Percentiles rank a stretch among this genome's conserved stretches.
Conservation (phyloP, 2,797 vertebrate genomes). For the Anguilla pacifica region DNA sequence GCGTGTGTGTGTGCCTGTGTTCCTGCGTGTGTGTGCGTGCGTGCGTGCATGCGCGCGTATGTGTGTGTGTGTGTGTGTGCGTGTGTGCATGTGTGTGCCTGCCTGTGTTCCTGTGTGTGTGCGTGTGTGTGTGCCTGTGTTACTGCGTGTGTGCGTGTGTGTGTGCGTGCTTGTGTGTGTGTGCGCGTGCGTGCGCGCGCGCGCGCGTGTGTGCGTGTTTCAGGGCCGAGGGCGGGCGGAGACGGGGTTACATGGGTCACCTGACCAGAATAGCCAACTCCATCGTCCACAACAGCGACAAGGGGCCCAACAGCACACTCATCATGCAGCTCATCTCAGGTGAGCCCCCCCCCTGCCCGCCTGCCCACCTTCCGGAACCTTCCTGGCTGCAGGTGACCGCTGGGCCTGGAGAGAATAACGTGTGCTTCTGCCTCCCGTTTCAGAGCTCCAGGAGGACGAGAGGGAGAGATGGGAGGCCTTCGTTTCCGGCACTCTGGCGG, state of each 20-base stretch:
- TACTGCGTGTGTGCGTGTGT: too few species aligned
- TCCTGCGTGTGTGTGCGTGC: too few species aligned
- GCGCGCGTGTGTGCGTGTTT: neutral
- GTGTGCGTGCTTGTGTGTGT: too few species aligned
- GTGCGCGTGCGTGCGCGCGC: too few species aligned
- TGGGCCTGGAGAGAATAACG: neutral
- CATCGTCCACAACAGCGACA: conserved; percentile 92
- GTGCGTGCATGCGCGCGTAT: too few species aligned
- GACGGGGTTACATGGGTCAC: conserved; percentile 97
- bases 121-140: too few species aligned
- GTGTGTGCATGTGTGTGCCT: too few species aligned
- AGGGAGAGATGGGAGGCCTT: conserved; percentile 93
- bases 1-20: too few species aligned
- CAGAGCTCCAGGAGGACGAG: conserved; percentile 88
- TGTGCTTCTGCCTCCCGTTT: neutral
- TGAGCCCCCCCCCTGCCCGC: conserved; percentile 47
- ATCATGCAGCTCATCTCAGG: conserved; percentile 92
- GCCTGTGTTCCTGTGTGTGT: too few species aligned
- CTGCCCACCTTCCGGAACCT: neutral
- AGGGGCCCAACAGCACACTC: conserved; percentile 86
- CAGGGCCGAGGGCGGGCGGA: conserved; percentile 89
- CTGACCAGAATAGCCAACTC: conserved; percentile 98
- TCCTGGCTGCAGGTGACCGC: neutral
- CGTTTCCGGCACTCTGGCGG: conserved; percentile 87
- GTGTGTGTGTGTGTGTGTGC: too few species aligned